Percentiles rank a stretch among this genome's conserved stretches.
phyloP scores from a whole-genome alignment of 2,797 vertebrate genomes.

The Naso thynnoides region DNA sequence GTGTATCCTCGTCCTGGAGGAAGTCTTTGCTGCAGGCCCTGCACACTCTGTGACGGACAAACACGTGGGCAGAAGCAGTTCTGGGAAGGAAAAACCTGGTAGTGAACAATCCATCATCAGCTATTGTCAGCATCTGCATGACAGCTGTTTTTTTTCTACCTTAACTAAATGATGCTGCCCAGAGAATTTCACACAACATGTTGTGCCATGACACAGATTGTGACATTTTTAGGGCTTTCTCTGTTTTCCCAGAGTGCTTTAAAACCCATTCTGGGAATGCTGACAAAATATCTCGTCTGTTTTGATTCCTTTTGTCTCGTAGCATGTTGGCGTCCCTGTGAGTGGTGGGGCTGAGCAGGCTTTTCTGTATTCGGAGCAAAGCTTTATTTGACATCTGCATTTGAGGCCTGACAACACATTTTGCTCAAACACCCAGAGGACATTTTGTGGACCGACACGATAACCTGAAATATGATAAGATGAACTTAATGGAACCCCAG shows the following conservation, averaged over 20 bases:
- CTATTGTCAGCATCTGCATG: slow-evolving; percentile 58
- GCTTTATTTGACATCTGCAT: slow-evolving; percentile 29
- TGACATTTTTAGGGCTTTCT: slow-evolving; percentile 55
- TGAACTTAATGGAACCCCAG: slow-evolving; percentile 13
- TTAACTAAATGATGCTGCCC: slow-evolving; percentile 21
- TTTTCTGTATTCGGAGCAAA: slow-evolving; percentile 23
- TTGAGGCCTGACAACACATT: slow-evolving; percentile 27
- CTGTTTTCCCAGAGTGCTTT: slow-evolving; percentile 23
- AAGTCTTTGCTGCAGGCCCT: slow-evolving; percentile 55
- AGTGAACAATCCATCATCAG: slow-evolving; percentile 43
- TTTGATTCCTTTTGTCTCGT: slow-evolving; percentile 39
- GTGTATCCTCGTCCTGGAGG: slow-evolving; percentile 78
- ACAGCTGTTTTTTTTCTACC: background rate
- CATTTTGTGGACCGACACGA: slow-evolving; percentile 9
- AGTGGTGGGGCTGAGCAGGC: slow-evolving; percentile 40
- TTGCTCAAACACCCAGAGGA: slow-evolving; percentile 6
- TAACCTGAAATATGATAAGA: slow-evolving; percentile 28
- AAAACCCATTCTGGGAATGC: slow-evolving; percentile 60
- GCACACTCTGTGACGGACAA: slow-evolving; percentile 50
- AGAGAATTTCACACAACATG: slow-evolving; percentile 37
- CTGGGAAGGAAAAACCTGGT: slow-evolving; percentile 46
- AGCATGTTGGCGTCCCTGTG: slow-evolving; percentile 20
- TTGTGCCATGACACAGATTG: slow-evolving; percentile 37
- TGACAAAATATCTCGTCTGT: slow-evolving; percentile 47
- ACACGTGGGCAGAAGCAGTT: slow-evolving; percentile 40